A percentile compares a stretch with the other conserved stretches of the same genome.
Evolutionary conservation across 1,140 invertebrate species (phyloP).

Genomic region (Cylas formicarius): DNA sequence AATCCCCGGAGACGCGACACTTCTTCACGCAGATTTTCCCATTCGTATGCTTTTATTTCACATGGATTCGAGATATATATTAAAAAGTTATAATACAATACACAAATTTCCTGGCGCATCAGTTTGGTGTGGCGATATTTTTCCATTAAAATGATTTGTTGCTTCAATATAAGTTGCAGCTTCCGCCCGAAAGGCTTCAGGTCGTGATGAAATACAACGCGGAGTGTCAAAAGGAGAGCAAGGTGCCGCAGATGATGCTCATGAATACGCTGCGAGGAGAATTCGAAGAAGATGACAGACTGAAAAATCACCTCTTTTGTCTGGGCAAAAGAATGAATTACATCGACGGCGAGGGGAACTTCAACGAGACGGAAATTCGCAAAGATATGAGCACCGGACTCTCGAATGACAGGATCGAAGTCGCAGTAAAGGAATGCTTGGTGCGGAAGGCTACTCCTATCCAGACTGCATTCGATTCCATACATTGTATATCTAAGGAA

Average conservation of each 20-base stretch:
- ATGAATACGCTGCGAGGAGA: slow-evolving; percentile 2
- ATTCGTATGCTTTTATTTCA: too few species aligned
- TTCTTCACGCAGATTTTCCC: too few species aligned
- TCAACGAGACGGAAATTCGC: slow-evolving; percentile 2
- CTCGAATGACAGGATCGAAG: slow-evolving; percentile 6
- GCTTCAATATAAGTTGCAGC: too few species aligned
- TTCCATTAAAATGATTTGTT: too few species aligned
- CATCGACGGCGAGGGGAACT: slow-evolving; percentile 6
- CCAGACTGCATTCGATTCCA: slow-evolving; percentile 8
- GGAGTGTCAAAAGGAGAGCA: slow-evolving; percentile 7
- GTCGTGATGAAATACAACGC: slow-evolving; percentile 4
- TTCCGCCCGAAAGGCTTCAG: slow-evolving; percentile 3
- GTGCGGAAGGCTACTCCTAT: slow-evolving; percentile 1
- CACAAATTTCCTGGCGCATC: too few species aligned
- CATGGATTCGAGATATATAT: too few species aligned
- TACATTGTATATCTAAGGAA: slow-evolving; percentile 13
- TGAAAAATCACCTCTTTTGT: slow-evolving; percentile 9
- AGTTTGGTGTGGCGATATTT: too few species aligned
- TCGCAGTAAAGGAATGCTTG: slow-evolving; percentile 5
- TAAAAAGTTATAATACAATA: too few species aligned
- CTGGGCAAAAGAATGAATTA: slow-evolving; percentile 10
- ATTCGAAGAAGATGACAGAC: slow-evolving; percentile 1
- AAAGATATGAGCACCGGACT: slow-evolving; percentile 1
- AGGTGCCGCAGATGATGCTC: slow-evolving; percentile 2
- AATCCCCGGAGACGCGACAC: too few species aligned